Base-by-base conservation (phyloP, 2,888 invertebrate genomes). In the Netelia inedita region DNA sequence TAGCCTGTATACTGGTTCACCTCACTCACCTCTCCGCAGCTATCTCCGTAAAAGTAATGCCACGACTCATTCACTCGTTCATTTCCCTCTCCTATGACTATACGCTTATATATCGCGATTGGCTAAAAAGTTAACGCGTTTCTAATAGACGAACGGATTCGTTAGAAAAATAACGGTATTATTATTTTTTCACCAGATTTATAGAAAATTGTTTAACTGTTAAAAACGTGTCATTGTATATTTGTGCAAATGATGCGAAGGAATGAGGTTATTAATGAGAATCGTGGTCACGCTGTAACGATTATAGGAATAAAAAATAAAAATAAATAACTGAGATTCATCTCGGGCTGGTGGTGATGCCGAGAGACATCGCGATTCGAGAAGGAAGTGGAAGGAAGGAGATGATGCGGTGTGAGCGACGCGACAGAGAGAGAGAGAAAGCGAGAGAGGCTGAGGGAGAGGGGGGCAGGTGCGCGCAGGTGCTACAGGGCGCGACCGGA, bases 401-500 rank as follows among this genome's bases (percentile, higher is more conserved):
- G 59, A 57, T 65, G 78, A 66, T 71, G 66, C 63, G 81, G 69
- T 28, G 28, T 28, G 28, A 28, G 28, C 28, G 28, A 28, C 28
- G 28, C 28, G 28, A 28, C 28, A 28, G 28, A 28, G 28, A 28
- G 28, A 28, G 23, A 2, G 23, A 23, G 23, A 23, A 6, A 28
- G 28, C 3, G 28, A 46, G 79, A 57, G 66, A 41, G 74, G 23
- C 63, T 57, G 83, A 74, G 78, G 73, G 84, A 85, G 80, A 88
- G 87, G 90, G 89, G 90, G 89, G 89, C 89, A 91, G 91, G 92
- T 91, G 91, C 88, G 89, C 89, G 90, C 92, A 92, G 92, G 92
- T 93, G 93, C 91, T 87, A 87, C 90, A 90, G 90, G 90, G 91
- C 89, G 91, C 91, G 92, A 92, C 92, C 92, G 92, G 93, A 92